Evolutionary conservation across 2,113 vertebrate genomes (phyloP).

Genomic region (Dinomys branickii): DNA sequence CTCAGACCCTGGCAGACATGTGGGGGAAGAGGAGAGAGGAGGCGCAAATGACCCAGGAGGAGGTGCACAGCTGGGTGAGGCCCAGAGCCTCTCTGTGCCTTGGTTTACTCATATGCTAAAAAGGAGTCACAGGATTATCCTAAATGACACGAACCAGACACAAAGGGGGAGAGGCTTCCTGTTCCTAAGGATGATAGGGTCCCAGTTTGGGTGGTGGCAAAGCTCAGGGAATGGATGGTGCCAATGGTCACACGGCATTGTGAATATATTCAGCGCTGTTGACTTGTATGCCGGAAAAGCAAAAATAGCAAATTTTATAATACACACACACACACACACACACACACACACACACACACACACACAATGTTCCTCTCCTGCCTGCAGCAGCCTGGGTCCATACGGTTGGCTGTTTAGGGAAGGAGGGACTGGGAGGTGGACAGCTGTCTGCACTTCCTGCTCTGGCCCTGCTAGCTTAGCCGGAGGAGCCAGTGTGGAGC

Average conservation of each 20-base stretch:
- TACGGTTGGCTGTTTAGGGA: not conserved
- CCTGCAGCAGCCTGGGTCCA: not conserved
- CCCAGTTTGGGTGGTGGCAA: not conserved
- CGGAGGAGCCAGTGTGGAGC: not conserved
- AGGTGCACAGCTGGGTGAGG: not conserved
- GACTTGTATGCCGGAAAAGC: not conserved
- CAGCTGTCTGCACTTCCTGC: not conserved
- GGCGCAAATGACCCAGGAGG: accelerated
- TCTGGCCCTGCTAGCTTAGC: not conserved
- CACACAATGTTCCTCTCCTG: too few species aligned
- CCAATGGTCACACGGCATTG: accelerated
- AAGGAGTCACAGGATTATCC: not conserved
- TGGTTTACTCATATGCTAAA: not conserved
- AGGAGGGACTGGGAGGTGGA: not conserved
- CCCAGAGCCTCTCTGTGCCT: not conserved
- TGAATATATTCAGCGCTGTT: not conserved
- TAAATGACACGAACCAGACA: not conserved
- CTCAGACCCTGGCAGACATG: not conserved
- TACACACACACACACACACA: not conserved
- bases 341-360: not conserved
- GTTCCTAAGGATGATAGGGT: not conserved
- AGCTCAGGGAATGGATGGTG: not conserved
- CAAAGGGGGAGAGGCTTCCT: not conserved
- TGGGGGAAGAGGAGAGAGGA: not conserved
- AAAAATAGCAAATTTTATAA: not conserved